These are phyloP conservation scores for Lipophrys pholis DNA, from an alignment of 2,113 vertebrate species.

Conservation along the genomic window DNA sequence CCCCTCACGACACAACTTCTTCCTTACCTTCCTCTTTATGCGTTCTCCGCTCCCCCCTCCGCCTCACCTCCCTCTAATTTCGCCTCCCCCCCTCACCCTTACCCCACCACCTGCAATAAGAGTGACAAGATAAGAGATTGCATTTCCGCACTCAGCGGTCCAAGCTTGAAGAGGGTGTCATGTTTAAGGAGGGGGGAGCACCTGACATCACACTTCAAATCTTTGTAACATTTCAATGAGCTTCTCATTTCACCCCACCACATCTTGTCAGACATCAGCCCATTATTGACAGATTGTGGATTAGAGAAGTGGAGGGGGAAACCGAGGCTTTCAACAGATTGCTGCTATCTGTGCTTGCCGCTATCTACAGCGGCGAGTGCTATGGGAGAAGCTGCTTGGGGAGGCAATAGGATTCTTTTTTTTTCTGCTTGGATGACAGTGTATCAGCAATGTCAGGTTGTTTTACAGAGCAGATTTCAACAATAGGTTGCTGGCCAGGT, in stretches of 20 bases:
- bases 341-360: slow-evolving; percentile 64
- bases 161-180: slow-evolving; percentile 65
- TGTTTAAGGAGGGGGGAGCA: slow-evolving; percentile 62
- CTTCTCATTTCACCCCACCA: slow-evolving; percentile 59
- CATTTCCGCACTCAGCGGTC: slow-evolving; percentile 65
- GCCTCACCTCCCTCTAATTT: neutral
- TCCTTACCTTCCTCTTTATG: too few relatives aligned
- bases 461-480: slow-evolving; percentile 35
- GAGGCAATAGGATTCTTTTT: slow-evolving; percentile 72
- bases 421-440: slow-evolving; percentile 65
- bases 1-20: too few relatives aligned
- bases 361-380: slow-evolving; percentile 55
- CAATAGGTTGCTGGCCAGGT: slow-evolving; percentile 1
- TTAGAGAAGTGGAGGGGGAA: slow-evolving; percentile 58
- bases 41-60: too few relatives aligned
- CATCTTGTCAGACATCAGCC: slow-evolving; percentile 73
- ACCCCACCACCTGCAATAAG: slow-evolving; percentile 41
- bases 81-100: neutral
- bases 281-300: slow-evolving; percentile 77
- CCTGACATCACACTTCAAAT: slow-evolving; percentile 72
- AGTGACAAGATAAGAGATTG: slow-evolving; percentile 79
- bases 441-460: slow-evolving; percentile 63
- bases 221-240: slow-evolving; percentile 74
- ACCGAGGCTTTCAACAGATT: slow-evolving; percentile 61
- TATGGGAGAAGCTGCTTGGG: slow-evolving; percentile 62